phyloP scores from a whole-genome alignment of 2,888 invertebrate genomes.

The Trachelus stipa region DNA sequence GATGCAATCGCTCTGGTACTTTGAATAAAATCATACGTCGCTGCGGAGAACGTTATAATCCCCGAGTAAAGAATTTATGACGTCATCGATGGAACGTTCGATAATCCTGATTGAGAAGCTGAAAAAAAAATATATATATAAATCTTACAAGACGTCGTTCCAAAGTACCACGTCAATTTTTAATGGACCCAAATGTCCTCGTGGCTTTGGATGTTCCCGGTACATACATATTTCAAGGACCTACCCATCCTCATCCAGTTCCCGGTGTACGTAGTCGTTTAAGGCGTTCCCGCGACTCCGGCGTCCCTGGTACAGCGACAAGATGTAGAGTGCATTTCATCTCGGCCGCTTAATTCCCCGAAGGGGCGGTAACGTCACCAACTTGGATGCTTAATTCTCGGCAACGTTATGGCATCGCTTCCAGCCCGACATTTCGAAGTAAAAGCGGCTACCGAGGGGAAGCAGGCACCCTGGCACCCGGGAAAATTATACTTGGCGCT shows the following conservation, averaged over 20 bases:
- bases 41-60: neutral
- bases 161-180: neutral
- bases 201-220: neutral
- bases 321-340: constrained; percentile 23
- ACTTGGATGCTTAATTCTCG: constrained; percentile 30
- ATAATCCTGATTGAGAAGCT: neutral
- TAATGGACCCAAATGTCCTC: neutral
- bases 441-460: neutral
- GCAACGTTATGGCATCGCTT: constrained; percentile 14
- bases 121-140: neutral
- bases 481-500: constrained; percentile 28
- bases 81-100: constrained; percentile 23
- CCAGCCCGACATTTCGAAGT: neutral
- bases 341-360: constrained; percentile 22
- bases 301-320: constrained; percentile 4
- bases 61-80: constrained; percentile 28
- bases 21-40: neutral
- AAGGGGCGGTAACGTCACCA: constrained; percentile 25
- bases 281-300: neutral
- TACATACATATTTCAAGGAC: neutral
- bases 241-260: neutral
- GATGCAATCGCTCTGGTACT: constrained; percentile 5
- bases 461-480: neutral
- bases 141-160: neutral
- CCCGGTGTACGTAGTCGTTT: neutral